A percentile compares a stretch with the other conserved stretches of the same genome.
Evolutionary conservation across 2,888 invertebrate genomes (phyloP).

Genomic region (Ecliptopera silaceata): DNA sequence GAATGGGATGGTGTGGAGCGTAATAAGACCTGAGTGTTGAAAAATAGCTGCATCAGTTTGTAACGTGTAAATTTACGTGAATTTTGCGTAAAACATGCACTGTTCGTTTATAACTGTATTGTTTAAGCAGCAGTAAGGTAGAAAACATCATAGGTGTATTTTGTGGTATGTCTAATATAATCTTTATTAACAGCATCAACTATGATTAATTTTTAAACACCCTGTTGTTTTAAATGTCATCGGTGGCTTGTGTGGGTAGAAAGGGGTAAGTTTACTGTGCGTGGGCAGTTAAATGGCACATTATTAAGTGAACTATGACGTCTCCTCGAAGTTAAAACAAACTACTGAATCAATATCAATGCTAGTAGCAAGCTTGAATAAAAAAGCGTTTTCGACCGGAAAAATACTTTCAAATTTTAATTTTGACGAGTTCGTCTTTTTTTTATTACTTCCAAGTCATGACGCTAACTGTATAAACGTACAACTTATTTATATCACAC

Average conservation of each 20-base stretch:
- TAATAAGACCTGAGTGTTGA: constrained; percentile 22
- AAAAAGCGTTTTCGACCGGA: too few species aligned
- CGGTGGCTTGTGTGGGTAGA: background rate
- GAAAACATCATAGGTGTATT: background rate
- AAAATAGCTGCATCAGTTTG: constrained; percentile 24
- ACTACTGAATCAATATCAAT: too few species aligned
- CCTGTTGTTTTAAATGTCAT: constrained; percentile 13
- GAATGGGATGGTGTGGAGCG: constrained; percentile 30
- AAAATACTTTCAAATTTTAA: too few species aligned
- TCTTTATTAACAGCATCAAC: too few species aligned
- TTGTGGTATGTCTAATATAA: too few species aligned
- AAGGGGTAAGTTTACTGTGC: background rate
- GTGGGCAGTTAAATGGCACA: background rate
- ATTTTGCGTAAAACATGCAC: background rate
- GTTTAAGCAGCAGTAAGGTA: too few species aligned
- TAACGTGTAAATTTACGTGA: constrained; percentile 10
- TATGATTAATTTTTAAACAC: background rate
- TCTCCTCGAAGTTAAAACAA: background rate
- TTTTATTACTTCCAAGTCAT: too few species aligned
- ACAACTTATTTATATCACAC: too few species aligned
- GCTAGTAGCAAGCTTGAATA: too few species aligned
- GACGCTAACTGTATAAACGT: too few species aligned
- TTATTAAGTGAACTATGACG: constrained; percentile 1
- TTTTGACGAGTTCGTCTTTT: too few species aligned
- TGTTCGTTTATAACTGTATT: background rate